Conservation (phyloP, 2,113 vertebrate species). For the Charadrius vociferus region DNA sequence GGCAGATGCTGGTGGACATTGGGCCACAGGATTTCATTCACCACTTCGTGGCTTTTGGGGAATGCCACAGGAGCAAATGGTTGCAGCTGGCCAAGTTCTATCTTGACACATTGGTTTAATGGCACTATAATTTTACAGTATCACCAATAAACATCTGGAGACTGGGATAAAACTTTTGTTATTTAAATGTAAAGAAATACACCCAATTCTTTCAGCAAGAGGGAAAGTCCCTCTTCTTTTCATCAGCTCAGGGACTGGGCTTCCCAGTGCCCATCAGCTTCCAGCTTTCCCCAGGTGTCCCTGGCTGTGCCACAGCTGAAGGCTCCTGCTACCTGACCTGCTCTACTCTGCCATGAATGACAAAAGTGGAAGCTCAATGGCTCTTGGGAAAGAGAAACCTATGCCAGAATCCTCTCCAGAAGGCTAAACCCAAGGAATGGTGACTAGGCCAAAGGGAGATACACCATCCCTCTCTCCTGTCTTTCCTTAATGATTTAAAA, state of each 20-base stretch:
- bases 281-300: not conserved
- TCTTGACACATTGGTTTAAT: not conserved
- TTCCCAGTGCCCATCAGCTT: not conserved
- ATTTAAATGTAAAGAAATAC: not conserved
- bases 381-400: not conserved
- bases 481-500: not conserved
- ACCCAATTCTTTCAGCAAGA: not conserved
- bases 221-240: not conserved
- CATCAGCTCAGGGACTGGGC: not conserved
- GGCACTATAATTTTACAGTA: not conserved
- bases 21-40: not conserved
- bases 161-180: not conserved
- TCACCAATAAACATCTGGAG: not conserved
- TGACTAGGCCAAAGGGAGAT: not conserved
- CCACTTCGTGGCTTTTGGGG: not conserved
- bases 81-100: not conserved
- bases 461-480: not conserved
- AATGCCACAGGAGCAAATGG: not conserved
- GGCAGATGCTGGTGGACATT: not conserved
- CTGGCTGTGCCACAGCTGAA: accelerated
- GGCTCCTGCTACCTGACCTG: not conserved
- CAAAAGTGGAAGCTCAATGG: not conserved
- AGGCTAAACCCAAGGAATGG: not conserved
- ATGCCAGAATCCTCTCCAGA: not conserved
- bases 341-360: accelerated